phyloP scores from a whole-genome alignment of 2,797 vertebrate genomes.

The Pseudochaenichthys georgianus region DNA sequence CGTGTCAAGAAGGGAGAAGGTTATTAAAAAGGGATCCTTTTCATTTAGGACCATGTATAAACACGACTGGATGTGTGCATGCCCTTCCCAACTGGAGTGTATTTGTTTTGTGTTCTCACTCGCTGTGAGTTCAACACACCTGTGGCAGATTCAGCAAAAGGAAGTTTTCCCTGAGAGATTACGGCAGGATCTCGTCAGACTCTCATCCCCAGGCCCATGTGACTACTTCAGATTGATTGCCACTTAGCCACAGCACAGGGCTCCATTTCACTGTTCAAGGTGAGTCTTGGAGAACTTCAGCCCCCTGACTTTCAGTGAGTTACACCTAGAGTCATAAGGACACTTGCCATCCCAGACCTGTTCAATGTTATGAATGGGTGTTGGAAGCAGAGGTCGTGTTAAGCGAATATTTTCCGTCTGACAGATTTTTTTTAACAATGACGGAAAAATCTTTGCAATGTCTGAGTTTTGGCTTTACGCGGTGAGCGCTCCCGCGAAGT shows the following conservation, averaged over 20 bases:
- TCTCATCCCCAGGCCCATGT: conserved; percentile 53
- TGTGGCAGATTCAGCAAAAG: conserved; percentile 49
- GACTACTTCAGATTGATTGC: conserved; percentile 62
- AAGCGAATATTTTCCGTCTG: no score
- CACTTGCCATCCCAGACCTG: conserved; percentile 17
- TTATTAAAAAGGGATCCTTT: conserved; percentile 27
- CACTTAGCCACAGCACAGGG: conserved; percentile 57
- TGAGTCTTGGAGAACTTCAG: conserved; percentile 47
- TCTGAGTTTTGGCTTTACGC: no score
- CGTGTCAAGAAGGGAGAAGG: conserved; percentile 30
- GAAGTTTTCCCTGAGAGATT: conserved; percentile 56
- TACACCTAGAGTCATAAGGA: conserved; percentile 33
- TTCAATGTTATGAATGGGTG: conserved; percentile 9
- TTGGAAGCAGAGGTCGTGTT: neutral
- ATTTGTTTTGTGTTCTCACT: neutral
- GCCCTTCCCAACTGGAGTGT: neutral
- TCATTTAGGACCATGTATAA: conserved; percentile 3
- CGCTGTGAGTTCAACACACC: conserved; percentile 44
- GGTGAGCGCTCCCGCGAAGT: no score
- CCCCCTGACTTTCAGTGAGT: conserved; percentile 46
- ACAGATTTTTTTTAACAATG: no score
- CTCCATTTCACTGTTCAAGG: conserved; percentile 57
- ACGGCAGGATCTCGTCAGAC: conserved; percentile 57
- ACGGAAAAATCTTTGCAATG: no score
- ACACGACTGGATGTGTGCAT: neutral